Conservation (phyloP, 1,140 invertebrate genomes). For the Diachasma alloeum region DNA sequence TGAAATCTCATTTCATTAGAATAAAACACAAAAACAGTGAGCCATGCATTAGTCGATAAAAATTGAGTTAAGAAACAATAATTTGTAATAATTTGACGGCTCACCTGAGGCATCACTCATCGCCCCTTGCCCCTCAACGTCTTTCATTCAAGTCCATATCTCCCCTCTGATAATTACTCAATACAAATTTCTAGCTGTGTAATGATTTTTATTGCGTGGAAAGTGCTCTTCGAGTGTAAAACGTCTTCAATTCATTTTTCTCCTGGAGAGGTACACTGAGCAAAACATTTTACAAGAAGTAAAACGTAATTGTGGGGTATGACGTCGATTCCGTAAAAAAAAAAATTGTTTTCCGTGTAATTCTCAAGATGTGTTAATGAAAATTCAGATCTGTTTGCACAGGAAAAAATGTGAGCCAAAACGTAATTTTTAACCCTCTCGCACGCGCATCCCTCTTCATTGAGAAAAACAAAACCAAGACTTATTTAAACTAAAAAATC, state of each 20-base stretch:
- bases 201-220: not conserved
- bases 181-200: not conserved
- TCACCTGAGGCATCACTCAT: slow-evolving; percentile 58
- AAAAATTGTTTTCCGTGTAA: too few relatives aligned
- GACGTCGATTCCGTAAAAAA: too few relatives aligned
- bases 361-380: too few relatives aligned
- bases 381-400: too few relatives aligned
- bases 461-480: too few relatives aligned
- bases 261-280: not conserved
- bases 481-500: too few relatives aligned
- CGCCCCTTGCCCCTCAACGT: slow-evolving; percentile 55
- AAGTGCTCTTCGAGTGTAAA: not conserved
- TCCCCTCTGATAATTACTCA: slow-evolving; percentile 44
- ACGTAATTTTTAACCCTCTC: too few relatives aligned
- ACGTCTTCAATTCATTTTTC: not conserved
- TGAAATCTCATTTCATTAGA: slow-evolving; percentile 13
- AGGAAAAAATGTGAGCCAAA: too few relatives aligned
- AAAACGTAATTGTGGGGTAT: too few relatives aligned
- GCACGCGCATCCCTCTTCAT: too few relatives aligned
- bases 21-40: slow-evolving; percentile 20
- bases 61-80: slow-evolving; percentile 10
- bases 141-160: slow-evolving; percentile 60
- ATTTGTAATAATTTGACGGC: slow-evolving; percentile 47
- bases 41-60: slow-evolving; percentile 33
- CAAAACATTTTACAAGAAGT: too few relatives aligned